Evolutionary conservation across 2,113 vertebrate species (phyloP), one percentile per base, ranked within the genome.

Genomic region (Sceloporus tristichus): DNA sequence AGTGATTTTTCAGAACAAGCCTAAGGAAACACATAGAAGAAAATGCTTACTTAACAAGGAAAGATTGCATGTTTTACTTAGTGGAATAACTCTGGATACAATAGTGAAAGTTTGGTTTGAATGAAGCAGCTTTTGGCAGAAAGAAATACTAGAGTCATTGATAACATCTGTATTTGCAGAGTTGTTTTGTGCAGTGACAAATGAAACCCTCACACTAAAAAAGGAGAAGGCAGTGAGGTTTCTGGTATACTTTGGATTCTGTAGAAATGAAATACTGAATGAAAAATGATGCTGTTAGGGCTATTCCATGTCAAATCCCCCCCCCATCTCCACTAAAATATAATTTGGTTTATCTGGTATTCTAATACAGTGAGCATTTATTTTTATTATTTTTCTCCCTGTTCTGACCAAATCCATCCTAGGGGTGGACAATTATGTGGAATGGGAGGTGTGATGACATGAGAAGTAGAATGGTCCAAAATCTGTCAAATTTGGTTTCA

Each of bases 51-150:
- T 88, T 70, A 29, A 16, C 16, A 70, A 53, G 81, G 42, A 70
- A 70, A 54, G 9, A 56, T 13, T 77, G 19, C 2, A 56, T 48
- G 13, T 11, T 18, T 77, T 66, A 68, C 13, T 27, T 18, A 66
- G n/a, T 76, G 4, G 68, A 83, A 88, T 62, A 62, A 88, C 27
- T 75, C 21, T 68, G 74, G 75, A 86, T 53, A 9, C 18, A 83
- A 27, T 13, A 27, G 9, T 34, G 80, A 77, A 54, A 48, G 9
- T 27, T 66, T 53, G 27, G 6, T 54, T 83, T 83, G 66, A 88
- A 77, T 38, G 42, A n/a, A 77, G 54, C 48, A 56, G 23, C 23
- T 77, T 83, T 68, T 38, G 34, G 25, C 81, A n/a, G 2, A 40
- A 68, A 70, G 23, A 48, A 42, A 38, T 19, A 54, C 71, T 68